phyloP scores from a whole-genome alignment of 2,888 invertebrate genomes.

The Rotaria socialis region DNA sequence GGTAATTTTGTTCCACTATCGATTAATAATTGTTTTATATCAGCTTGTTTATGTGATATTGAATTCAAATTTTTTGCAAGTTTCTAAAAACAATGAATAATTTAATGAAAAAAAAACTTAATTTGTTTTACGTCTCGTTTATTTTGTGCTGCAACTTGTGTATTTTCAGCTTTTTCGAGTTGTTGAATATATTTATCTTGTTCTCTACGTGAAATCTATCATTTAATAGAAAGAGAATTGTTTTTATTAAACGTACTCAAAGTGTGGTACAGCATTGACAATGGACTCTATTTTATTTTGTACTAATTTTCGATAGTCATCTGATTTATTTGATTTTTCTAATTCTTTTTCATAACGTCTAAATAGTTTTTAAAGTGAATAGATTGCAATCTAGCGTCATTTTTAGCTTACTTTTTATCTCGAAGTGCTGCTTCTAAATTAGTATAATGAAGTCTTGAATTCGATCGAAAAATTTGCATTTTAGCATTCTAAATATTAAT shows the following conservation, averaged over 20 bases:
- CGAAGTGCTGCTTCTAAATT: background rate
- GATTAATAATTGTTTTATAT: background rate
- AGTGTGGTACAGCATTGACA: background rate
- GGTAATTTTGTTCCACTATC: background rate
- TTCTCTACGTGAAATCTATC: background rate
- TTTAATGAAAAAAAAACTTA: background rate
- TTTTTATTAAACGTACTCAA: background rate
- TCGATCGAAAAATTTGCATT: background rate
- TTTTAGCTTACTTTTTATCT: background rate
- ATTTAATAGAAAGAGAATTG: no score
- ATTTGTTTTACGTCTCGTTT: background rate
- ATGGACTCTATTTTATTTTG: background rate
- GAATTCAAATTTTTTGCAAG: background rate
- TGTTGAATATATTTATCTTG: background rate
- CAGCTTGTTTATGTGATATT: background rate
- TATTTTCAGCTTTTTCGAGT: background rate
- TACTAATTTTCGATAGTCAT: background rate
- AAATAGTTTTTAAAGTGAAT: background rate
- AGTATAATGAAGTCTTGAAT: background rate
- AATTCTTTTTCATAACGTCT: constrained; percentile 23
- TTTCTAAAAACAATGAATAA: background rate
- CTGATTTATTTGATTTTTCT: background rate
- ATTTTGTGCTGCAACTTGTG: background rate
- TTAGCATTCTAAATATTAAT: background rate
- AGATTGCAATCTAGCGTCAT: background rate